Evolutionary conservation across 2,113 vertebrate species (phyloP).

Genomic region (Zosterops lateralis): DNA sequence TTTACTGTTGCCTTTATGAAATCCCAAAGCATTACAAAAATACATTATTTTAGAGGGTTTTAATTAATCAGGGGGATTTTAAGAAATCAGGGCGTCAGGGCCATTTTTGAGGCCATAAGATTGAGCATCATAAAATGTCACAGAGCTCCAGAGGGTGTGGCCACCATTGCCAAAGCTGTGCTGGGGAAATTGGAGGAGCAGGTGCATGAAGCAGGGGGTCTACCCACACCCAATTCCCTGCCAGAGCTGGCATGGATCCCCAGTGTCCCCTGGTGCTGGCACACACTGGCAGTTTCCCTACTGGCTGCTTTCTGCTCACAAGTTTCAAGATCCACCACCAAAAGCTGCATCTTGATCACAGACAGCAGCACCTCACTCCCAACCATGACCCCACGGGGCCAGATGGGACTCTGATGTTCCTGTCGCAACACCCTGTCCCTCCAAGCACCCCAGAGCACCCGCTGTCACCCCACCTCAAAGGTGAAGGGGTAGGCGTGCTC

Average conservation of each 20-base stretch:
- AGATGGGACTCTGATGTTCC: neutral
- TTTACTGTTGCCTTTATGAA: neutral
- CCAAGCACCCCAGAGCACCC: neutral
- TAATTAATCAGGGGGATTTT: neutral
- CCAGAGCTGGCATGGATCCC: neutral
- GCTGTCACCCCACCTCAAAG: constrained; percentile 77
- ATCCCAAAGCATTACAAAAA: neutral
- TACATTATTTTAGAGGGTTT: neutral
- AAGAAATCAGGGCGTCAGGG: neutral
- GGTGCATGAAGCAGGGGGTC: neutral
- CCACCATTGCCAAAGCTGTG: neutral
- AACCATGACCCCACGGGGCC: rapidly evolving
- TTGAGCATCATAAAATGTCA: neutral
- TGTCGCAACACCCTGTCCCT: rapidly evolving
- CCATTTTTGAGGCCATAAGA: neutral
- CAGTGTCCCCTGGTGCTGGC: neutral
- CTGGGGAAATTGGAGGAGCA: rapidly evolving
- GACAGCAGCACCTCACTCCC: neutral
- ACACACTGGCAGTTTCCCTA: neutral
- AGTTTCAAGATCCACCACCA: neutral
- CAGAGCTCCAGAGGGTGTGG: neutral
- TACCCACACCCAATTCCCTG: neutral
- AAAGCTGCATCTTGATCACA: neutral
- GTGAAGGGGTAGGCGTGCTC: constrained; percentile 94
- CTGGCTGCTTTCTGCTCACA: neutral